These are phyloP conservation scores for Pantelozetes paolii DNA, from an alignment of 2,888 invertebrate genomes.

Conservation along the genomic window DNA sequence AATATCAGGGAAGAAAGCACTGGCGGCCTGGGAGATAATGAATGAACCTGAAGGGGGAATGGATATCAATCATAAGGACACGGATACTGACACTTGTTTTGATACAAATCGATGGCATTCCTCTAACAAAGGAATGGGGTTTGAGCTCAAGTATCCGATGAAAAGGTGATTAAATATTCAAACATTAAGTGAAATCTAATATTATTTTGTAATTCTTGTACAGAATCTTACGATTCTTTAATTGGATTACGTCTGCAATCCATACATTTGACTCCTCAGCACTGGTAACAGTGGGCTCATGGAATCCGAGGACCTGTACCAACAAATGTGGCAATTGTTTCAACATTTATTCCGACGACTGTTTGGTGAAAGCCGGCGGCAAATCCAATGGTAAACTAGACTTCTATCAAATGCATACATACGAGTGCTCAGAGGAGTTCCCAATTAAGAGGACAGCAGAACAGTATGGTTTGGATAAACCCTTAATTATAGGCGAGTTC, in stretches of 20 bases:
- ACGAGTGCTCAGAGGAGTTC: background rate
- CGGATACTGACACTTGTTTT: background rate
- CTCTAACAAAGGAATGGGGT: constrained; percentile 9
- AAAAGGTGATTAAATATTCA: background rate
- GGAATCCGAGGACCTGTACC: constrained; percentile 14
- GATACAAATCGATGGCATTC: constrained; percentile 15
- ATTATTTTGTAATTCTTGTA: background rate
- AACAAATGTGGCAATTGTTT: constrained; percentile 11
- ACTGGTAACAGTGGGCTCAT: constrained; percentile 23
- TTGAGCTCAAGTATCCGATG: constrained; percentile 1
- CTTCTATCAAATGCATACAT: constrained; percentile 22
- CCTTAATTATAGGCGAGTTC: constrained; percentile 8
- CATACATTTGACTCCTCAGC: background rate
- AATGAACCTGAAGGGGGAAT: constrained; percentile 25
- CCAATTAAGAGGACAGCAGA: constrained; percentile 1
- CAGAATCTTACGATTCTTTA: constrained; percentile 10
- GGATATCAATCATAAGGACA: constrained; percentile 16
- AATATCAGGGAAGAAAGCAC: constrained; percentile 10
- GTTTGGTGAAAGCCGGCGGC: constrained; percentile 9
- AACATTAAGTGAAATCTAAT: background rate
- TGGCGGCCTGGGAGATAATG: constrained; percentile 17
- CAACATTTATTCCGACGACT: background rate
- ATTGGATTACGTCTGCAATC: constrained; percentile 1
- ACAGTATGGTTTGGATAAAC: constrained; percentile 8
- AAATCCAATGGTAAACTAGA: background rate